phyloP scores from a whole-genome alignment of 2,797 vertebrate genomes.

The Gallinago nigripennis region DNA sequence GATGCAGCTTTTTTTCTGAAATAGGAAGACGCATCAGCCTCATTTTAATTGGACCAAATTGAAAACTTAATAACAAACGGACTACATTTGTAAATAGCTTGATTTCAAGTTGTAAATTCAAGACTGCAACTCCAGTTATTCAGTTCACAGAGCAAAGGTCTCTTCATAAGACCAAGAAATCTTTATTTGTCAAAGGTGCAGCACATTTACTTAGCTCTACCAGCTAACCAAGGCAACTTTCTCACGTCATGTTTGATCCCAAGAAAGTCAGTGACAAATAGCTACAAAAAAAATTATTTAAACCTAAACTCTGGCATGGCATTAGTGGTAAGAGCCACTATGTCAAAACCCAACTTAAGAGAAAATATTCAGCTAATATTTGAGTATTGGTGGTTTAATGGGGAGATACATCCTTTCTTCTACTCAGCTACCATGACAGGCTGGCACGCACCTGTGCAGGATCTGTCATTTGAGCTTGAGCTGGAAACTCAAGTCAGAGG shows the following conservation, averaged over 20 bases:
- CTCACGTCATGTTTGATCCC: neutral
- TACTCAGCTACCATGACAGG: neutral
- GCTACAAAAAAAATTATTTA: neutral
- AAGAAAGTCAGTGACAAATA: neutral
- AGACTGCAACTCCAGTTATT: neutral
- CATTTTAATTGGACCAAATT: neutral
- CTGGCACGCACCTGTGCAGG: neutral
- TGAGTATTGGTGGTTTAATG: neutral
- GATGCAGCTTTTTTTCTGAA: neutral
- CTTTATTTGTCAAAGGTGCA: slow-evolving; percentile 56
- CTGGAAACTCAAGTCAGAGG: neutral
- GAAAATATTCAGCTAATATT: neutral
- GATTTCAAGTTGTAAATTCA: neutral
- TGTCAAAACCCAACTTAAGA: neutral
- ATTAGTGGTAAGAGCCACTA: neutral
- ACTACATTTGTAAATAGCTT: neutral
- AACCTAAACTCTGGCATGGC: neutral
- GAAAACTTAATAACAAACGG: neutral
- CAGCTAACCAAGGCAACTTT: neutral
- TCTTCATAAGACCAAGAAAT: neutral
- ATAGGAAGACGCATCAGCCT: neutral
- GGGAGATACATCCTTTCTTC: neutral
- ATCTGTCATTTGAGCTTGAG: neutral
- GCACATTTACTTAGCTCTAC: neutral
- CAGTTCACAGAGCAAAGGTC: slow-evolving; percentile 37